These are phyloP conservation scores for Formica exsecta DNA, from an alignment of 1,140 invertebrate species.

Conservation along the genomic window DNA sequence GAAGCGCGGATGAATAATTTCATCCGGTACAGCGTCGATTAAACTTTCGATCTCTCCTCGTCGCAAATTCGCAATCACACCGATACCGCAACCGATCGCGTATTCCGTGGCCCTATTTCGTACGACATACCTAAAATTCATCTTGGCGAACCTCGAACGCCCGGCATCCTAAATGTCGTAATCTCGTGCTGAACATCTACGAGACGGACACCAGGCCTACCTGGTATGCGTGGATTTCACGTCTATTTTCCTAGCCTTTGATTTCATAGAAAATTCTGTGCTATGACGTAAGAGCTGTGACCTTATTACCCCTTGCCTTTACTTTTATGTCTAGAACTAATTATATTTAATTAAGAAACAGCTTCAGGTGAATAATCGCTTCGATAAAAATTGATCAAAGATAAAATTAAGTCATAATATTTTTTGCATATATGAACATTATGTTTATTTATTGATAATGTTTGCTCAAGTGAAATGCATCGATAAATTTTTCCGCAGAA, in stretches of 20 bases:
- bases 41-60: neutral
- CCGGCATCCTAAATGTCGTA: conserved; percentile 48
- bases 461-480: neutral
- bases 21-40: neutral
- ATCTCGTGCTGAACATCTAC: conserved; percentile 14
- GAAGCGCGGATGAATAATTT: conserved; percentile 38
- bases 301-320: neutral
- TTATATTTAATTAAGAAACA: neutral
- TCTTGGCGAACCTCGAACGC: neutral
- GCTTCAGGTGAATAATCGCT: neutral
- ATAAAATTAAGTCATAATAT: neutral
- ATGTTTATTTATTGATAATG: neutral
- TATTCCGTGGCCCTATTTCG: conserved; percentile 20
- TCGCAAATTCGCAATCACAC: neutral
- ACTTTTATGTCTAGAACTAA: neutral
- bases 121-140: conserved; percentile 49
- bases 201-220: neutral
- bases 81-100: conserved; percentile 8
- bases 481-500: neutral
- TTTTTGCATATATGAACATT: neutral
- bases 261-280: neutral
- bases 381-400: neutral
- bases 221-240: conserved; percentile 22
- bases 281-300: neutral
- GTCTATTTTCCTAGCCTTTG: conserved; percentile 10